Percentiles rank a stretch among this genome's conserved stretches.
These are phyloP conservation scores for Stichodactyla helianthus DNA, from an alignment of 64 coral and sea anemone genomes.

Conservation along the genomic window DNA sequence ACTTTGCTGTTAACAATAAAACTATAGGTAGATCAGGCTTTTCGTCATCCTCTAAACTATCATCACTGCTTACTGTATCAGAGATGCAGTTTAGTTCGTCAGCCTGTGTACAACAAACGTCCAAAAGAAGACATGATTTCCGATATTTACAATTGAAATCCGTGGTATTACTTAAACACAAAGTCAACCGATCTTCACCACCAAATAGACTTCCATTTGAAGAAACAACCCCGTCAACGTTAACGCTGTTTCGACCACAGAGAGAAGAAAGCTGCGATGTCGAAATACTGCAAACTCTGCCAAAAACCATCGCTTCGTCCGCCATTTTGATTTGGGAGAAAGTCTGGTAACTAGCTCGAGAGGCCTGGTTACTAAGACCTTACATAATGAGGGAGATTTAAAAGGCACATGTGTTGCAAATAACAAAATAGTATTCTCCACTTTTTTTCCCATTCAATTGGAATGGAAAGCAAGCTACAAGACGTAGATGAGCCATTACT, in stretches of 20 bases:
- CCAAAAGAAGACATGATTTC: background rate
- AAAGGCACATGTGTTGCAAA: background rate
- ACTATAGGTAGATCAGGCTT: background rate
- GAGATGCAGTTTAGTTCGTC: background rate
- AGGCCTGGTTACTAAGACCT: conserved; percentile 14
- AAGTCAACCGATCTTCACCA: background rate
- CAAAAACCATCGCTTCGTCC: background rate
- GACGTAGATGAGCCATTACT: conserved; percentile 52
- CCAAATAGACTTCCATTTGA: background rate
- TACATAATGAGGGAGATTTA: conserved; percentile 16
- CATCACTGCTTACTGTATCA: background rate
- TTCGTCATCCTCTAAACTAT: background rate
- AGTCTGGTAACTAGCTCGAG: background rate
- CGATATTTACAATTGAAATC: background rate
- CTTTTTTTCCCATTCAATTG: background rate
- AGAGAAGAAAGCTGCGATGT: background rate
- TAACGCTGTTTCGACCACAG: background rate
- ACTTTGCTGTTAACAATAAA: background rate
- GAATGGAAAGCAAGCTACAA: background rate
- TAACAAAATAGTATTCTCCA: background rate
- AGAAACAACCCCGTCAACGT: conserved; percentile 14
- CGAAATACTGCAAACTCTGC: conserved; percentile 23
- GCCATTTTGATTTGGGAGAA: background rate
- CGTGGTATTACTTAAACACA: background rate
- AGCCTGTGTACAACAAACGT: background rate